Evolutionary conservation across 2,113 vertebrate species (phyloP).

Genomic region (Mus pahari): DNA sequence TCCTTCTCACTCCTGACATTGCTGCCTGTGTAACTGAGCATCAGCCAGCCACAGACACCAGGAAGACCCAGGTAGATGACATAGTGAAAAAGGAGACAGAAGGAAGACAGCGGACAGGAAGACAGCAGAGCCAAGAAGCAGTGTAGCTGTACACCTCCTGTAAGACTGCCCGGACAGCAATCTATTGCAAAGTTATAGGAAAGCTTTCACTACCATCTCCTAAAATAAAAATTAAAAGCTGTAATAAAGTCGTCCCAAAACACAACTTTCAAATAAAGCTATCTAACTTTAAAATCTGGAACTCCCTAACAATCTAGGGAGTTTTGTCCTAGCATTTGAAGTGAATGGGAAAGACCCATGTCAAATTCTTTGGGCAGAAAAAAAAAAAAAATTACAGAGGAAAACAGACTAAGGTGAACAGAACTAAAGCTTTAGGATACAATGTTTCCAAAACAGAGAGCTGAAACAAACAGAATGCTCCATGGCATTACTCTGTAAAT

Average conservation of each 20-base stretch:
- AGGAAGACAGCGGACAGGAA: neutral
- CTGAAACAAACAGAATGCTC: neutral
- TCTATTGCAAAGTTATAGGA: neutral
- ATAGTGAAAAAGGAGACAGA: neutral
- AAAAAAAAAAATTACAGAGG: neutral
- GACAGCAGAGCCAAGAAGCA: neutral
- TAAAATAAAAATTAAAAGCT: constrained; percentile 15
- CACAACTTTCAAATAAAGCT: constrained; percentile 7
- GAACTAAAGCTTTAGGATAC: neutral
- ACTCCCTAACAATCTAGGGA: constrained; percentile 7
- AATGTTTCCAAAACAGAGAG: constrained; percentile 26
- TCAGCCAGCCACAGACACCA: neutral
- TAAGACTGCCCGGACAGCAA: neutral
- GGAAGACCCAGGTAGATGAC: neutral
- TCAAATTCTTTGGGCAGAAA: neutral
- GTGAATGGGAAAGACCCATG: neutral
- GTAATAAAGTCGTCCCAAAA: neutral
- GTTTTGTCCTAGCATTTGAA: neutral
- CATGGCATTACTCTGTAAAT: neutral
- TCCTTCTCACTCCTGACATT: neutral
- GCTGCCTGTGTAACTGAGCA: neutral
- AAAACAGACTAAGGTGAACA: constrained; percentile 5
- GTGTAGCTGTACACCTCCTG: neutral
- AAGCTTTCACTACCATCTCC: neutral
- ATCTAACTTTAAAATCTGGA: constrained; percentile 33